These are phyloP conservation scores for Pseudochirops corinnae DNA, from an alignment of 2,797 vertebrate species.

Conservation along the genomic window DNA sequence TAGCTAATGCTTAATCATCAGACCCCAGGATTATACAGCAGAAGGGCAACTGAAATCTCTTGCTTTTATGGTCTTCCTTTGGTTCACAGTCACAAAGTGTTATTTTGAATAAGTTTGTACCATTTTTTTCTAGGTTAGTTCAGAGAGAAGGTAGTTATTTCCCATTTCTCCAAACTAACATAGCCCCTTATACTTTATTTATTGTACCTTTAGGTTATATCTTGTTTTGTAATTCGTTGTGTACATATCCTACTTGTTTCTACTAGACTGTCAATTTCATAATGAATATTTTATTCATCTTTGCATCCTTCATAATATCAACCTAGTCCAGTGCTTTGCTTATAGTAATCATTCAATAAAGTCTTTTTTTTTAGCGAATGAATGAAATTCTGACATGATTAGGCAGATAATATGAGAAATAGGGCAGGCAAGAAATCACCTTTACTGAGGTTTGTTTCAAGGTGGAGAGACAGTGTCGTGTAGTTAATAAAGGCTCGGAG, in stretches of 20 bases:
- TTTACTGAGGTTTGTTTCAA: constrained; percentile 16
- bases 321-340: background rate
- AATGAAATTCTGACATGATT: background rate
- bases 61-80: background rate
- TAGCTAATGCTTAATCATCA: background rate
- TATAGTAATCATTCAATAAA: background rate
- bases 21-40: background rate
- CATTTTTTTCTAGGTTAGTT: constrained; percentile 6
- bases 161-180: background rate
- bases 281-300: background rate
- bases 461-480: background rate
- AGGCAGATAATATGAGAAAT: constrained; percentile 33
- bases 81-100: background rate
- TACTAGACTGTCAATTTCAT: background rate
- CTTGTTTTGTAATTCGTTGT: background rate
- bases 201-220: background rate
- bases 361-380: background rate
- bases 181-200: background rate
- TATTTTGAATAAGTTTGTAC: background rate
- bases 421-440: background rate
- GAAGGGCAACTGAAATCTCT: background rate
- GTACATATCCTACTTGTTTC: background rate
- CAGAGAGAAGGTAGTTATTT: background rate
- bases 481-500: background rate
- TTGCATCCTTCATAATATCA: background rate